A percentile compares a stretch with the other conserved stretches of the same genome.
These are phyloP conservation scores for Apus apus DNA, from an alignment of 2,113 vertebrate genomes.

Conservation along the genomic window DNA sequence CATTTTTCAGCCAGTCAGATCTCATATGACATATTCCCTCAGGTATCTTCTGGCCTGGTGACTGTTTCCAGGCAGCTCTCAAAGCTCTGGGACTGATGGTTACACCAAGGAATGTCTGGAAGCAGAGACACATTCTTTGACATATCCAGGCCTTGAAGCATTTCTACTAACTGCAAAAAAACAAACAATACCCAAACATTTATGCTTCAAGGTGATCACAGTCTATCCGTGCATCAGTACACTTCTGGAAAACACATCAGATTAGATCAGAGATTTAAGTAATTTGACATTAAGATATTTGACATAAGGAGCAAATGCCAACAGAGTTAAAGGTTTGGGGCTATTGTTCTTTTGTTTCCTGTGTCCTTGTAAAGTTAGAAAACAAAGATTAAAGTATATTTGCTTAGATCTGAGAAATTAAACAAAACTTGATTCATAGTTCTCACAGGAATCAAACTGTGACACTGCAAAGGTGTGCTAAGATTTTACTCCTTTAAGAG, in stretches of 20 bases:
- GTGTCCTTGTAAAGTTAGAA: background rate
- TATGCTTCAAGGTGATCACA: background rate
- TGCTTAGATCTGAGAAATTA: background rate
- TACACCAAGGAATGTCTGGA: background rate
- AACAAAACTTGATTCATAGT: background rate
- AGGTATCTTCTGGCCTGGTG: background rate
- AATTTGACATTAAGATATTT: background rate
- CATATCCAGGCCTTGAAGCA: background rate
- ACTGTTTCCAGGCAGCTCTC: background rate
- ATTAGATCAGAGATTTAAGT: background rate
- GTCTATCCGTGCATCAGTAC: rapidly evolving
- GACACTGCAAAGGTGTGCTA: background rate
- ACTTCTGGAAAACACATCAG: background rate
- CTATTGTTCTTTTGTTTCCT: background rate
- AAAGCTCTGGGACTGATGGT: background rate
- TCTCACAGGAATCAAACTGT: background rate
- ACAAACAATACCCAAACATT: background rate
- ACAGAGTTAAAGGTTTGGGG: background rate
- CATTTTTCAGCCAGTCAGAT: background rate
- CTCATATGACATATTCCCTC: background rate
- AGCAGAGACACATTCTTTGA: background rate
- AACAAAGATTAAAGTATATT: background rate
- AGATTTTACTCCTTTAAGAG: background rate
- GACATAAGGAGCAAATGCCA: background rate
- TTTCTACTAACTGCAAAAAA: background rate